Conservation (phyloP, 2,797 vertebrate genomes). For the Diceros bicornis region DNA sequence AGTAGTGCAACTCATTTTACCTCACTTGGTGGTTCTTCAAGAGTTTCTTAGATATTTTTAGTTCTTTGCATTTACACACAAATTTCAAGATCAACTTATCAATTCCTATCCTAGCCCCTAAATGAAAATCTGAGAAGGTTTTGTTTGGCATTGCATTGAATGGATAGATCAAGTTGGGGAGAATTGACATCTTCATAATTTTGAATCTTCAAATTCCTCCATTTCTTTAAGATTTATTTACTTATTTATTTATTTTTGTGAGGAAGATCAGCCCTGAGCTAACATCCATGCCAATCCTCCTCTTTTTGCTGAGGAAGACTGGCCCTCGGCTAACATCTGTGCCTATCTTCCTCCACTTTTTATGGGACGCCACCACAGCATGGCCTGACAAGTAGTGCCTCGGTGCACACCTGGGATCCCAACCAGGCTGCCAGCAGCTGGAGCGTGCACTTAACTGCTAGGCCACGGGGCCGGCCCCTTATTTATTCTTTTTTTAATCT, state of each 20-base stretch:
- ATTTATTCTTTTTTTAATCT: background rate
- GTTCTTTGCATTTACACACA: background rate
- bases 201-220: background rate
- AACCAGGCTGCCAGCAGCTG: too few species aligned
- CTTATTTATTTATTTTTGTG: background rate
- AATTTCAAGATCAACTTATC: background rate
- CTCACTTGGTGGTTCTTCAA: background rate
- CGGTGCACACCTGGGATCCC: too few species aligned
- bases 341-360: too few species aligned
- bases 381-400: too few species aligned
- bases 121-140: background rate
- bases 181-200: background rate
- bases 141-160: background rate
- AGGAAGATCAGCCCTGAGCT: too few species aligned
- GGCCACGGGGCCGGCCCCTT: too few species aligned
- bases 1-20: background rate
- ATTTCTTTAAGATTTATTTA: background rate
- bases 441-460: too few species aligned
- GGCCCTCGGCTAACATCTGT: too few species aligned
- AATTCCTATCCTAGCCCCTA: background rate
- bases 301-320: too few species aligned
- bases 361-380: too few species aligned
- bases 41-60: slow-evolving; percentile 4
- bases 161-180: background rate
- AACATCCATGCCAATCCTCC: too few species aligned